Base-by-base conservation (phyloP, 2,113 vertebrate genomes). In the Poeciliopsis retropinna region DNA sequence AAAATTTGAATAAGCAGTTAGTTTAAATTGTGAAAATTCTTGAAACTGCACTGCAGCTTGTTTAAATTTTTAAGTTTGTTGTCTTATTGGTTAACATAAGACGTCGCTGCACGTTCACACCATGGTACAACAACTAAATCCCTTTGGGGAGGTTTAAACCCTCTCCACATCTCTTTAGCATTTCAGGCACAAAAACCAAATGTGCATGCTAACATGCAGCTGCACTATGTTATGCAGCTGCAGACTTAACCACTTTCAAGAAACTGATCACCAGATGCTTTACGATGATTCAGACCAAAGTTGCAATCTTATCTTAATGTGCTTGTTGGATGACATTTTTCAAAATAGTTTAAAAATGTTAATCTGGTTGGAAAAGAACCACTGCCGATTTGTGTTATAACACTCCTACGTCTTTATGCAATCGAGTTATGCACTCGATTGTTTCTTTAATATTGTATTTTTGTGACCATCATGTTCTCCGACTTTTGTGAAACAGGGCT, bases 281-380 rank as follows among this genome's bases (percentile, higher is more conserved):
- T 19, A 13, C 39, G 47, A 34, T 31, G 47, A 72, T 72, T 25
- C 57, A 27, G 14, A 34, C 7, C 12, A 68, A 64, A 15, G 39
- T 37, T 14, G 37, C 60, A 60, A 8, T 31, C 41, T 31, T 39
- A 32, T 31, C 47, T 63, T 64, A 67, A 83, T 57, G 51, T 72
- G 61, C 9, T 51, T 83, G 29, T 32, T 25, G 29, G 54, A 67
- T 63, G 67, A 70, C 32, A 64, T 64, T 17, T 11, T 69, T 28
- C 37, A 73, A 70, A 78, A 57, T 72, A 28, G 70, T 34, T 41
- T 73, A 74, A 69, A 62, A 80, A 78, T 72, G 72, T 32, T 30
- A 54, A 79, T 60, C 34, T 30, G 1, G 19, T 60, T 6, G 1
- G 5, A 47, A 47, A 47, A 47, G 5, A 47, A n/a, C 9, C 0